phyloP scores from a whole-genome alignment of 1,140 invertebrate genomes.

The Agrypnia vestita region DNA sequence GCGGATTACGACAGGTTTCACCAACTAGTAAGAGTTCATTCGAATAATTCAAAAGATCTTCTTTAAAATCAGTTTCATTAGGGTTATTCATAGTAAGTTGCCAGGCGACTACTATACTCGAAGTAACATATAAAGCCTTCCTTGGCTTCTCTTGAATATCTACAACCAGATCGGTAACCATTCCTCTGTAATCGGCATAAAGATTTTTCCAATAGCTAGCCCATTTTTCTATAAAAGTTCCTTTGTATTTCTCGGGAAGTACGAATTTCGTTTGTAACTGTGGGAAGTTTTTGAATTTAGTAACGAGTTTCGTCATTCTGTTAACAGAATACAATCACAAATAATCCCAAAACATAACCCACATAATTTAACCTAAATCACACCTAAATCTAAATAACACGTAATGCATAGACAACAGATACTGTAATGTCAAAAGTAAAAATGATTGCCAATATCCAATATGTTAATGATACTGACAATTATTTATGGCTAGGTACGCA shows the following conservation, averaged over 20 bases:
- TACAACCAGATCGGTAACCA: slow-evolving; percentile 73
- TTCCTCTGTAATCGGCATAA: slow-evolving; percentile 76
- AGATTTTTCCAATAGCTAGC: slow-evolving; percentile 77
- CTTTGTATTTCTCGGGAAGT: slow-evolving; percentile 74
- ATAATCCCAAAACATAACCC: neutral
- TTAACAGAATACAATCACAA: neutral
- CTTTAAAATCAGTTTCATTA: slow-evolving; percentile 76
- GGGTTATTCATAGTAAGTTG: slow-evolving; percentile 77
- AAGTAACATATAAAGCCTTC: slow-evolving; percentile 71
- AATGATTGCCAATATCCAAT: slow-evolving; percentile 13
- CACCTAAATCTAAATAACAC: slow-evolving; percentile 4
- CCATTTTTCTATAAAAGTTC: slow-evolving; percentile 79
- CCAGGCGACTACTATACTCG: slow-evolving; percentile 67
- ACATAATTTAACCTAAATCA: neutral
- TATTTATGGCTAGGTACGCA: too few species aligned
- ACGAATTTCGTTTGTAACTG: slow-evolving; percentile 63
- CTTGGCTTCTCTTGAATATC: slow-evolving; percentile 74
- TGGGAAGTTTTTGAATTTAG: slow-evolving; percentile 58
- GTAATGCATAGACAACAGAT: too few species aligned
- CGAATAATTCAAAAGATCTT: slow-evolving; percentile 73
- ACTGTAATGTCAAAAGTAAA: slow-evolving; percentile 10
- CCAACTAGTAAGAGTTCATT: slow-evolving; percentile 80
- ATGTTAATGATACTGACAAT: neutral
- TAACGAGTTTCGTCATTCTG: slow-evolving; percentile 17
- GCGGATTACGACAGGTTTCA: slow-evolving; percentile 78